Base-by-base conservation (phyloP, 2,113 vertebrate genomes). In the Esox niger region DNA sequence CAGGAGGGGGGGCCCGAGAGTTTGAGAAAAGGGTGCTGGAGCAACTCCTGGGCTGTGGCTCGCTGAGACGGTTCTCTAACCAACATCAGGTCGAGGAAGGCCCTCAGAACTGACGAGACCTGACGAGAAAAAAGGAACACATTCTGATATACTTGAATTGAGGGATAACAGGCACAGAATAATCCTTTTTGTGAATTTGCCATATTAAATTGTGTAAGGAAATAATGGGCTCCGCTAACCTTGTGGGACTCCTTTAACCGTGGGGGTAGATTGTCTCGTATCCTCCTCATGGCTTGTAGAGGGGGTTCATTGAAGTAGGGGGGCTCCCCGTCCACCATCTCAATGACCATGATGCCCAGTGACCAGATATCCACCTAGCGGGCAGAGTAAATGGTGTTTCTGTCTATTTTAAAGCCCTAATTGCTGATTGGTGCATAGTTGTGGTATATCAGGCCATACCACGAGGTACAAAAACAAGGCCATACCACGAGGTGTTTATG, bases 261-360 rank as follows among this genome's bases (percentile, higher is more conserved):
- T 2, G 97, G 96, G 0, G 97, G 97, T 33, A 99, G 88, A 88
- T 98, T 99, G 85, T 99, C 97, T 64, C 97, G 93, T 87, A 99
- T 99, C 78, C 97, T 94, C 88, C 97, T 92, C 97, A 99, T 99
- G 75, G 97, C 97, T 89, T 99, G 97, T 76, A 99, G 93, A 0
- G 97, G 97, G 1, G 97, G 97, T 83, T 99, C 97, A 0, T 99
- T 99, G 82, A 99, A 99, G 83, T 99, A 99, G 0, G 97, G 97
- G 0, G 97, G 97, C 11, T 99, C 97, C 0, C 97, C 96, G 0
- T 99, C 97, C 6, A 98, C 97, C 97, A 99, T 99, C 86, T 99
- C 97, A 5, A 99, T 97, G 77, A 99, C 96, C 97, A 99, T 99
- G 86, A 99, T 98, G 52, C 97, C 97, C 38, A 99, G 88, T 54